A percentile compares a stretch with the other conserved stretches of the same genome.
Evolutionary conservation across 2,113 vertebrate species (phyloP).

Genomic region (Rutilus rutilus): DNA sequence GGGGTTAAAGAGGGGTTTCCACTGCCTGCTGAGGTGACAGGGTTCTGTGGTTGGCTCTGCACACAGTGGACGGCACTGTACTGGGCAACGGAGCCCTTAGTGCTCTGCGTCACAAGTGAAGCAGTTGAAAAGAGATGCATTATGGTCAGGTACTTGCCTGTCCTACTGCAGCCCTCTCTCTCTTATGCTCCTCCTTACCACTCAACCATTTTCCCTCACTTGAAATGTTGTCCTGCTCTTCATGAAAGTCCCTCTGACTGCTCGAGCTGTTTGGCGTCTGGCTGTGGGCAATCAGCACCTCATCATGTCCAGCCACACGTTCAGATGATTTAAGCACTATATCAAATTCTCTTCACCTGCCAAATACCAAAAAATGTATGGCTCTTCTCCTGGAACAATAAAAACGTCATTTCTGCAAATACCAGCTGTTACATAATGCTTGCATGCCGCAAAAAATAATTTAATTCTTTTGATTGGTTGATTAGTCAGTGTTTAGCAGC

Average conservation of each 20-base stretch:
- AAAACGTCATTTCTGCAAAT: not conserved
- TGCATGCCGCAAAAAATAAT: not conserved
- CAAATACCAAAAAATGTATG: not conserved
- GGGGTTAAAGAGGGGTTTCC: conserved; percentile 62
- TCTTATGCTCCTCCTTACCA: conserved; percentile 19
- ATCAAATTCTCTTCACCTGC: conserved; percentile 56
- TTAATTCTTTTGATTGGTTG: not conserved
- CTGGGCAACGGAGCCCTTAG: conserved; percentile 55
- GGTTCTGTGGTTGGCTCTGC: conserved; percentile 68
- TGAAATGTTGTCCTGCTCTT: conserved; percentile 32
- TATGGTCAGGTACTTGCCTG: conserved; percentile 63
- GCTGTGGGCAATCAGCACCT: conserved; percentile 63
- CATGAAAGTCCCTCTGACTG: conserved; percentile 50
- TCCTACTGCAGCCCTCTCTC: conserved; percentile 33
- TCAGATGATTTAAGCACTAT: conserved; percentile 63
- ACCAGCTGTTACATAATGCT: not conserved
- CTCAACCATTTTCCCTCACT: conserved; percentile 13
- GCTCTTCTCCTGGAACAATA: conserved; percentile 2
- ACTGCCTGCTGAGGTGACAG: conserved; percentile 65
- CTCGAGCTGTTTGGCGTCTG: conserved; percentile 61
- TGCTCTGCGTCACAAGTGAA: conserved; percentile 73
- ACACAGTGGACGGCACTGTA: conserved; percentile 72
- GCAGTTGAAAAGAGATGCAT: conserved; percentile 73
- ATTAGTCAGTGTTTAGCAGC: not conserved
- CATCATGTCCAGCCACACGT: conserved; percentile 62